Evolutionary conservation across 2,113 vertebrate genomes (phyloP).

Genomic region (Tauraco erythrolophus): DNA sequence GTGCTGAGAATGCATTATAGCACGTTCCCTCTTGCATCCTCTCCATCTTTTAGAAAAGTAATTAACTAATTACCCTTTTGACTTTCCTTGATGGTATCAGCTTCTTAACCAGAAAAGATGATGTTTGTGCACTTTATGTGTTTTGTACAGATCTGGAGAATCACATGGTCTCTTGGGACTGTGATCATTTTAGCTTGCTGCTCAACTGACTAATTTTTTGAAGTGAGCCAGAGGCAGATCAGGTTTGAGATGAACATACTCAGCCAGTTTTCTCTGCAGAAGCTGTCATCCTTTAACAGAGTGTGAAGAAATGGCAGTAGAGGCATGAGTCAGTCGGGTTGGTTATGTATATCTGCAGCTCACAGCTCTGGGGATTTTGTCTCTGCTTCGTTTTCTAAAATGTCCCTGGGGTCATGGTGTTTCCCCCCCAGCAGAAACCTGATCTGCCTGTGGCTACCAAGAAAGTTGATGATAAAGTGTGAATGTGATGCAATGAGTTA

Average conservation of each 20-base stretch:
- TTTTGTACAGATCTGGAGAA: not conserved
- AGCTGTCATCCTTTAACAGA: not conserved
- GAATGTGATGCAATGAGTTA: not conserved
- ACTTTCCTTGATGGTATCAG: not conserved
- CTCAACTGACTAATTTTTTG: not conserved
- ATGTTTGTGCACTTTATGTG: not conserved
- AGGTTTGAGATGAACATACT: not conserved
- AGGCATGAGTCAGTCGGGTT: not conserved
- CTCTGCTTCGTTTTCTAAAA: not conserved
- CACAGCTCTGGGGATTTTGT: not conserved
- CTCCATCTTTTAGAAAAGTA: not conserved
- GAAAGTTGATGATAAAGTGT: not conserved
- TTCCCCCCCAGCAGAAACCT: not conserved
- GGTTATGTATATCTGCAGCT: not conserved
- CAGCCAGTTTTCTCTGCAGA: not conserved
- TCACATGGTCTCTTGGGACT: not conserved
- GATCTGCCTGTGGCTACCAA: not conserved
- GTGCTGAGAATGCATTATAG: not conserved
- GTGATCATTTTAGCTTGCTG: not conserved
- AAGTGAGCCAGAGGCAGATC: not conserved
- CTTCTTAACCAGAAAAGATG: not conserved
- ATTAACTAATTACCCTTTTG: constrained; percentile 13
- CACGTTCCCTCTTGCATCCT: not conserved
- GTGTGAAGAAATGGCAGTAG: not conserved
- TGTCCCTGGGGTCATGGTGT: rapidly evolving